Base-by-base conservation (phyloP, 2,113 vertebrate species). In the Otis tarda region DNA sequence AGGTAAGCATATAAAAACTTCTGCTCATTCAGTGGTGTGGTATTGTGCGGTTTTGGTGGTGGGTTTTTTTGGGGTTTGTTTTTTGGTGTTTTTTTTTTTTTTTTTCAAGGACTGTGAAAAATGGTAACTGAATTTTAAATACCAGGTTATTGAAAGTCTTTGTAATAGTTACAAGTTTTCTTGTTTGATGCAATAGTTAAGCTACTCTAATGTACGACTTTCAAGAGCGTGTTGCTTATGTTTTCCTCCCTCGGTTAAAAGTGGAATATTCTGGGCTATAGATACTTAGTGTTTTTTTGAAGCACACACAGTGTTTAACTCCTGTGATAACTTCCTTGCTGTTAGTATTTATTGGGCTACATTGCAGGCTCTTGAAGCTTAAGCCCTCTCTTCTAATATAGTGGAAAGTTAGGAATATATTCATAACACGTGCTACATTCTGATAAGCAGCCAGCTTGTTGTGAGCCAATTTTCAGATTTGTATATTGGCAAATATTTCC, bases 1-100 rank as follows among this genome's bases (percentile, higher is more conserved):
- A 99, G 99, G 99, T 99, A 97, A 93, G 87, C 70, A 3, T 77
- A 35, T 49, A 41, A 83, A 45, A 96, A 63, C 12, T 47, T 87
- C 21, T 0, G 0, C 61, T 79, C 10, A 3, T 67, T 85, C 19
- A 49, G 21, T 1, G 1, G 3, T 63, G 10, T 53, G 30, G 13
- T 71, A 35, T 14, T 57, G 16, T 43, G 16, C 10, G 10, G 2
- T 9, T 57, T 77, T 33, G 4, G 9, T 67, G 7, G 3, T 7
- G 3, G 37, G 39, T 39, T 39, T 39, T 39, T 10, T 39, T 39
- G 10, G n/a, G n/a, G n/a, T n/a, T n/a, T n/a, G n/a, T n/a, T n/a
- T n/a, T n/a, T n/a, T n/a, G n/a, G n/a, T n/a, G n/a, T n/a, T n/a
- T n/a, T n/a, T n/a, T n/a, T n/a, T n/a, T n/a, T 39, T 43, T 7